Evolutionary conservation across 2,797 vertebrate genomes (phyloP).

Genomic region (Mormyrus proboscirostris): DNA sequence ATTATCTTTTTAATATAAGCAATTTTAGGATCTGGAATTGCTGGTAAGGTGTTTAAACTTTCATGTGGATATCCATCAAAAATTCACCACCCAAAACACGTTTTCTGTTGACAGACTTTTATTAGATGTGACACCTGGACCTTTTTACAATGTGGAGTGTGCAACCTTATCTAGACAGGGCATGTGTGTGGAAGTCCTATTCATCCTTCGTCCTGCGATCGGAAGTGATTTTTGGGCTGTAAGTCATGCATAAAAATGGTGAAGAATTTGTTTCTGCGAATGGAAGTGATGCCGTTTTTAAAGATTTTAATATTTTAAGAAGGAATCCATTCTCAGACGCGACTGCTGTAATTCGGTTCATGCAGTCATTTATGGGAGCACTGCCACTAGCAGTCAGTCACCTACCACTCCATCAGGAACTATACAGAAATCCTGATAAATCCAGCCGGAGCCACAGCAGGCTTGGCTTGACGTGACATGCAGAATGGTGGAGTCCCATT

Average conservation of each 20-base stretch:
- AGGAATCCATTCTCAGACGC: not conserved
- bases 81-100: not conserved
- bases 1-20: not conserved
- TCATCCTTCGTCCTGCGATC: not conserved
- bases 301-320: not conserved
- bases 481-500: not conserved
- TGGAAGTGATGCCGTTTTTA: not conserved
- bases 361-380: not conserved
- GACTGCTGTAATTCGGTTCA: not conserved
- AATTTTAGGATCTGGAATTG: not conserved
- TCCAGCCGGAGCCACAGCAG: not conserved
- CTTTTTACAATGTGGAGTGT: not conserved
- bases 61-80: conserved; percentile 6
- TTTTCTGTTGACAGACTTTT: not conserved
- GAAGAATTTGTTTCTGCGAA: not conserved
- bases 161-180: conserved; percentile 5
- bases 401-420: not conserved
- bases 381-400: not conserved
- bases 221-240: not conserved
- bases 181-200: not conserved
- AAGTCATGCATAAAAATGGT: not conserved
- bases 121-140: conserved; percentile 4
- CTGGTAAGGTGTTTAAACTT: not conserved
- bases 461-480: not conserved
- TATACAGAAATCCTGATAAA: not conserved